Percentiles rank a stretch among this genome's conserved stretches.
These are phyloP conservation scores for Somateria mollissima DNA, from an alignment of 2,797 vertebrate species.

Conservation along the genomic window DNA sequence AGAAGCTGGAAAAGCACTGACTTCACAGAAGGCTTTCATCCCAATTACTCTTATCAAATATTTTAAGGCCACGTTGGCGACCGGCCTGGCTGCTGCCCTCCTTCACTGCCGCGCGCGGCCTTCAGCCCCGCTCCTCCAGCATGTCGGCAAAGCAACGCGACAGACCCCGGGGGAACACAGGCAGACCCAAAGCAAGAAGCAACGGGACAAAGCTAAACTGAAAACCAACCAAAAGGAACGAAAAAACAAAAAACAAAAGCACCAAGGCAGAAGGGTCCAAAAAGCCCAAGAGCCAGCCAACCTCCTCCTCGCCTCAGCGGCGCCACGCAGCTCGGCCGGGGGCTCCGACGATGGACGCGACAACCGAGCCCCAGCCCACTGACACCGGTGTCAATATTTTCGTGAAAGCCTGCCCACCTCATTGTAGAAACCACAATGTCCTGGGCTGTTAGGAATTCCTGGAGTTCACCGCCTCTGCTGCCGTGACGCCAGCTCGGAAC, in stretches of 20 bases:
- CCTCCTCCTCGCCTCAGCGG: background rate
- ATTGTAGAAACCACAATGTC: slow-evolving; percentile 2
- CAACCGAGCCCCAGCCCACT: background rate
- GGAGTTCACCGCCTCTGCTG: slow-evolving; percentile 45
- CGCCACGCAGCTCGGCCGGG: background rate
- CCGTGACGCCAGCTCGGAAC: slow-evolving; percentile 32
- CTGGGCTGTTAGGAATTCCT: slow-evolving; percentile 13
- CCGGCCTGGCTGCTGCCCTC: background rate
- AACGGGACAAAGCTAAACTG: rapidly evolving
- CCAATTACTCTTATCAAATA: background rate
- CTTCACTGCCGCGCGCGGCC: rapidly evolving
- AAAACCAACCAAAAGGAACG: background rate
- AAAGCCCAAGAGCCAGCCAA: background rate
- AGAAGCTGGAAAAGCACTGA: background rate
- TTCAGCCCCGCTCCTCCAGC: background rate
- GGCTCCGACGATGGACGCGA: rapidly evolving
- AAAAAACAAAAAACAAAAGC: too few species aligned
- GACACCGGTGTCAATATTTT: background rate
- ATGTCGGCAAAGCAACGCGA: rapidly evolving
- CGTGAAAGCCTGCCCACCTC: background rate
- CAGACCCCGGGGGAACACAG: rapidly evolving
- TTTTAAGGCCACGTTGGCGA: background rate
- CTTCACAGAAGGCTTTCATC: background rate
- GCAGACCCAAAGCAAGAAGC: background rate
- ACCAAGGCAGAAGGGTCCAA: background rate